Base-by-base conservation (phyloP, 1,140 invertebrate species). In the Tetramorium parvispinum region DNA sequence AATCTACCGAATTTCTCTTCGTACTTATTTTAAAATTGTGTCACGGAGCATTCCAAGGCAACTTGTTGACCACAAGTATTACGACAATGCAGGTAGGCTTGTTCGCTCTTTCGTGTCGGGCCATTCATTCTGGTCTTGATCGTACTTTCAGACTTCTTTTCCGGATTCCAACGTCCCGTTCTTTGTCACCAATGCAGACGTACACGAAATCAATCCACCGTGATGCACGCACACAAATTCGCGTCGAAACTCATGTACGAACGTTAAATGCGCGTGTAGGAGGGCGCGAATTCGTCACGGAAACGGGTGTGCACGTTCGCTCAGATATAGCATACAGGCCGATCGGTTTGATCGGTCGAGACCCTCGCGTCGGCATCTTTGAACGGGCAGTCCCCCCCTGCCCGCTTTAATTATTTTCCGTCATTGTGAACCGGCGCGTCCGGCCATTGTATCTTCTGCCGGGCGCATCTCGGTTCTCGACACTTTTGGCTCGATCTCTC, bases 351-450 rank as follows among this genome's bases (percentile, higher is more conserved):
- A 91, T 90, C 83, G 85, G 51, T 81, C 66, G 83, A 73, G 70
- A 37, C 76, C 65, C 27, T 53, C 59, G 87, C 77, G 89, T 92
- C 93, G 93, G 91, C 91, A 46, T 91, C 92, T 94, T 93, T 94
- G 90, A 93, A 68, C 66, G 78, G 76, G n/a, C 71, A 32, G 3
- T 27, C 43, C 83, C 68, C 81, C 87, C 18, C 59, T 66, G 27
- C n/a, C 73, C 90, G 91, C 83, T 91, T 92, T 93, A 93, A 93
- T 94, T 94, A 94, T 92, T 92, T 93, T 93, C 88, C 93, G 85
- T 93, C 92, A 93, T 92, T 92, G 89, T 87, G 87, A 91, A 85
- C 40, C 70, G 82, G 24, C 82, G 86, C 86, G 85, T 87, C 86
- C 87, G 89, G 88, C 89, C 65, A 92, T 93, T 93, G 92, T 92